phyloP scores from a whole-genome alignment of 2,888 invertebrate species.

The Yponomeuta sedellus region DNA sequence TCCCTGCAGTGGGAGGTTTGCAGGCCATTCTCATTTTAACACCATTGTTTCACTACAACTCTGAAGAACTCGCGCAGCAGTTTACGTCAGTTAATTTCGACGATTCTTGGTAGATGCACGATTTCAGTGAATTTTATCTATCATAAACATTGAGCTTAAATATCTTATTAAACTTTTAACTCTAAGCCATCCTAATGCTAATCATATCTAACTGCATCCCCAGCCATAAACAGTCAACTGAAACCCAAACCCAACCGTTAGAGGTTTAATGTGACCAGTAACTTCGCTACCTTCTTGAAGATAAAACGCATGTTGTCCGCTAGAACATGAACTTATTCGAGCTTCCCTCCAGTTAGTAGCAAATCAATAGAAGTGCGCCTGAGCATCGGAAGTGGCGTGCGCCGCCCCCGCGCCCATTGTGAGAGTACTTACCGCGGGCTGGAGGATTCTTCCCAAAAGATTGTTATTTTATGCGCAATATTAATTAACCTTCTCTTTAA shows the following conservation, averaged over 20 bases:
- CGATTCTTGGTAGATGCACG: no score
- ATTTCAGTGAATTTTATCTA: no score
- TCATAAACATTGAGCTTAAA: no score
- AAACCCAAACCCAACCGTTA: conserved; percentile 1
- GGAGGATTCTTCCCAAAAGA: background rate
- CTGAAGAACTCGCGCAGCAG: no score
- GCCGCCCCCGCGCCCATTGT: conserved; percentile 58
- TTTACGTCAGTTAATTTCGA: no score
- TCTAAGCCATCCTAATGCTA: background rate
- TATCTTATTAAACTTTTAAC: background rate
- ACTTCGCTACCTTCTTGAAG: background rate
- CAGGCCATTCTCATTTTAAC: no score
- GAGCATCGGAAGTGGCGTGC: conserved; percentile 35
- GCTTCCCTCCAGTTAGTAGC: conserved; percentile 37
- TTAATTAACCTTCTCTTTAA: no score
- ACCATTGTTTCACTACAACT: no score
- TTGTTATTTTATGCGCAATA: background rate
- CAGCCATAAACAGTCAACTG: background rate
- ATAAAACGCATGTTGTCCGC: conserved; percentile 26
- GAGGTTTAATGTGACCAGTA: background rate
- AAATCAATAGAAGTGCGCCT: conserved; percentile 31
- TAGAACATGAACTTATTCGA: conserved; percentile 45
- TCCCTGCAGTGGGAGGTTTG: no score
- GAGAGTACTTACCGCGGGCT: conserved; percentile 18
- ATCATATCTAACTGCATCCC: background rate